Evolutionary conservation across 2,888 invertebrate genomes (phyloP).

Genomic region (Mystacides longicornis): DNA sequence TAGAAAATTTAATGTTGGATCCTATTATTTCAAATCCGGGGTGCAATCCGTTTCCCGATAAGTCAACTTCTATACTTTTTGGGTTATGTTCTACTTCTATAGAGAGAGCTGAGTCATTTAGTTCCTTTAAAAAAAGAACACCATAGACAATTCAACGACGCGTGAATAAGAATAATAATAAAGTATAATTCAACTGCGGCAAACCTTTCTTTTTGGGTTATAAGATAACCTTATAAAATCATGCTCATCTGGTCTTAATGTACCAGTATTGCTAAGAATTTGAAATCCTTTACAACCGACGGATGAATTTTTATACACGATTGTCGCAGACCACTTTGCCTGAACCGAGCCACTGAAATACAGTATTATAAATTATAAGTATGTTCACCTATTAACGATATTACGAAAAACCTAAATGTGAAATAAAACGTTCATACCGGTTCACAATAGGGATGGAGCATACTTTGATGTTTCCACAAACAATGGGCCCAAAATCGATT

Average conservation of each 20-base stretch:
- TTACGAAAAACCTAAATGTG: neutral
- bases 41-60: constrained; percentile 4
- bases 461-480: constrained; percentile 15
- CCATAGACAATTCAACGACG: too few relatives aligned
- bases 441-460: constrained; percentile 14
- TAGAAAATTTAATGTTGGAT: constrained; percentile 7
- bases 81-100: neutral
- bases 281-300: neutral
- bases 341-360: neutral
- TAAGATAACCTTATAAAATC: neutral
- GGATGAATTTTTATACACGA: neutral
- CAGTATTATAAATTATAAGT: neutral
- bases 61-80: neutral
- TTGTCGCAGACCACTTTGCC: neutral
- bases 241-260: neutral
- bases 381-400: neutral
- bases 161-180: too few relatives aligned
- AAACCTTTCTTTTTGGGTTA: neutral
- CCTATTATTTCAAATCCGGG: constrained; percentile 13
- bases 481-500: constrained; percentile 8
- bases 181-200: neutral
- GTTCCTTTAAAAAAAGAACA: too few relatives aligned
- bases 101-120: too few relatives aligned
- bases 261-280: neutral
- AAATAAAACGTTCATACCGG: constrained; percentile 4